These are phyloP conservation scores for Melinaea menophilus DNA, from an alignment of 2,888 invertebrate species.

Conservation along the genomic window DNA sequence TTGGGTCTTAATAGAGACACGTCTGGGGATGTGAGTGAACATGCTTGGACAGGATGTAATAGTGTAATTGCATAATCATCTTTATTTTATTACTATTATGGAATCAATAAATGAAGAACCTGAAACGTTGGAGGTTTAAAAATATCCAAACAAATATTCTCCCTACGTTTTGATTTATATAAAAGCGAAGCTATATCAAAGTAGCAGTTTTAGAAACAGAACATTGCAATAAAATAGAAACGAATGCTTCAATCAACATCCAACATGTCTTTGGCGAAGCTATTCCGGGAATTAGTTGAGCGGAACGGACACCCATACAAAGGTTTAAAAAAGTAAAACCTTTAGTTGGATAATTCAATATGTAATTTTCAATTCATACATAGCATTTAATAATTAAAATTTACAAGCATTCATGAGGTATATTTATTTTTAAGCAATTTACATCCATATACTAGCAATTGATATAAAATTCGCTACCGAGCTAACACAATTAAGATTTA, in stretches of 20 bases:
- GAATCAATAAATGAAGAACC: not conserved
- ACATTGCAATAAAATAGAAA: conserved; percentile 2
- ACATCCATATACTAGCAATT: no score
- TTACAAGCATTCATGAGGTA: no score
- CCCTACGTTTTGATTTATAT: no score
- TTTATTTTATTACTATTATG: not conserved
- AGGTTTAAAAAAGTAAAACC: not conserved
- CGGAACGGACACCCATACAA: not conserved
- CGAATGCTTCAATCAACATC: not conserved
- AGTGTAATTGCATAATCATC: not conserved
- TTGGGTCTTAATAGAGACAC: no score
- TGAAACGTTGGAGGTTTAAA: not conserved
- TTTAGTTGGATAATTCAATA: not conserved
- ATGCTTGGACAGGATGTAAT: not conserved
- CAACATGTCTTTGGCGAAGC: not conserved
- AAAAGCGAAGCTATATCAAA: no score
- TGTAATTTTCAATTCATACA: not conserved
- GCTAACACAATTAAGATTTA: conserved; percentile 1
- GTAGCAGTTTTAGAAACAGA: not conserved
- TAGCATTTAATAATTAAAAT: no score
- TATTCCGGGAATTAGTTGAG: conserved; percentile 1
- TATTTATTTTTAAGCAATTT: no score
- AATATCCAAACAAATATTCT: no score
- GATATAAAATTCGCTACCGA: not conserved
- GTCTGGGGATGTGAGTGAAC: not conserved